Base-by-base conservation (phyloP, 2,113 vertebrate genomes). In the Chinchilla lanigera region DNA sequence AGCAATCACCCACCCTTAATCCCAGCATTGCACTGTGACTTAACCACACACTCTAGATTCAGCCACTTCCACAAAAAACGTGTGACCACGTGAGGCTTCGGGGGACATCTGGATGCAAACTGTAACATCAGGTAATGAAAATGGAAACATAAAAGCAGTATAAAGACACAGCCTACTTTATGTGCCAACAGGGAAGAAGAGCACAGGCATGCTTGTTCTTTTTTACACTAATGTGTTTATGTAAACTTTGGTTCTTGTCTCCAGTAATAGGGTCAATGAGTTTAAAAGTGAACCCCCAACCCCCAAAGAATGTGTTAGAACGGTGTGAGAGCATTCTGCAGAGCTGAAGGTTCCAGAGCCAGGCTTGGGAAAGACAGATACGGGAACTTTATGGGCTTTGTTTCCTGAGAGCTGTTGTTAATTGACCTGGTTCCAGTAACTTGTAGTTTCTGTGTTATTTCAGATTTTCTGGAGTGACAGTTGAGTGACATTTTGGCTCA, bases 161-260 rank as follows among this genome's bases (percentile, higher is more conserved):
- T 83, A 93, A 78, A 89, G 41, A 84, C 6, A 20, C 12, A 86
- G 9, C 1, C 22, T 84, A 50, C 61, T n/a, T 60, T 93, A 26
- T n/a, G 9, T 92, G 63, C 61, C 67, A 60, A 26, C 6, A 35
- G n/a, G 60, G 85, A 89, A 83, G 38, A 93, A 28, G 20, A 44
- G 26, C 47, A 33, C 20, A 41, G 30, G 24, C 60, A 17, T 38
- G 52, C 71, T 90, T 88, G 71, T 58, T 89, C 5, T n/a, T 7
- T 67, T 94, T 69, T 44, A 14, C 41, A 50, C 52, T 67, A 44
- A 75, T 0, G 0, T 87, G 33, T 87, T 86, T 77, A 24, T 47
- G 24, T 93, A 44, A 67, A 38, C 78, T 89, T 89, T 91, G 67
- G 1, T 81, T 90, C 5, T 86, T 85, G 58, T 95, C 47, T 96